Evolutionary conservation across 2,113 vertebrate genomes (phyloP).

Genomic region (Phalacrocorax aristotelis): DNA sequence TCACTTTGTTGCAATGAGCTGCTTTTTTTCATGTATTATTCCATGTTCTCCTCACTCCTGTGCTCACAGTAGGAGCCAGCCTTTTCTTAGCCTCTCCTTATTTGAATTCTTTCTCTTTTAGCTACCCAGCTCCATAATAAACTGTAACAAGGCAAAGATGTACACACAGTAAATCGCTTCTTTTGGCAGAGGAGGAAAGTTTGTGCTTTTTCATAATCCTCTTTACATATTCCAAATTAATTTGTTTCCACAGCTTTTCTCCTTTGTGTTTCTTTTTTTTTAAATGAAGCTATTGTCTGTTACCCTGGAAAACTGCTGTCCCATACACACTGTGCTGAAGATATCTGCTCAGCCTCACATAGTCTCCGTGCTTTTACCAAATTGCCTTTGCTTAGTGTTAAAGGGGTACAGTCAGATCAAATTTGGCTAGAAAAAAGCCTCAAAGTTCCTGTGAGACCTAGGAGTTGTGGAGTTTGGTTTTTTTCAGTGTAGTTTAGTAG

Average conservation of each 20-base stretch:
- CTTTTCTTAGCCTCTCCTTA: slow-evolving; percentile 34
- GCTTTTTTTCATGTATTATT: slow-evolving; percentile 32
- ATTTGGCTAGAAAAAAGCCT: background rate
- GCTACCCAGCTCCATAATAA: slow-evolving; percentile 32
- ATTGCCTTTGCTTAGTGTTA: background rate
- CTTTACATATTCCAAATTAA: slow-evolving; percentile 52
- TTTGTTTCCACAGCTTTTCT: slow-evolving; percentile 50
- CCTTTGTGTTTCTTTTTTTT: background rate
- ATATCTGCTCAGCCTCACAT: background rate
- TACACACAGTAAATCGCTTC: background rate
- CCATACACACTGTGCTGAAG: background rate
- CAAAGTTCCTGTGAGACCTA: background rate
- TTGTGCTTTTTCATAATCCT: slow-evolving; percentile 52
- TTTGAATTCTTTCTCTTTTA: slow-evolving; percentile 57
- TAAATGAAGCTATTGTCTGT: background rate
- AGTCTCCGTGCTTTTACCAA: background rate
- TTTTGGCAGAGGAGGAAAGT: slow-evolving; percentile 31
- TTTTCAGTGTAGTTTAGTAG: background rate
- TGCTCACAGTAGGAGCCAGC: background rate
- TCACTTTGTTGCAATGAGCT: slow-evolving; percentile 31
- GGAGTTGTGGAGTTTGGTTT: background rate
- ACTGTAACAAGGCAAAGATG: slow-evolving; percentile 45
- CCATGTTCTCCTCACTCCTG: slow-evolving; percentile 18
- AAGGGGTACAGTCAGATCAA: background rate
- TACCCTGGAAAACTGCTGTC: slow-evolving; percentile 27